Evolutionary conservation across 2,888 invertebrate genomes (phyloP), one percentile per base, ranked within the genome.

Genomic region (Drosophila pseudotakahashii): DNA sequence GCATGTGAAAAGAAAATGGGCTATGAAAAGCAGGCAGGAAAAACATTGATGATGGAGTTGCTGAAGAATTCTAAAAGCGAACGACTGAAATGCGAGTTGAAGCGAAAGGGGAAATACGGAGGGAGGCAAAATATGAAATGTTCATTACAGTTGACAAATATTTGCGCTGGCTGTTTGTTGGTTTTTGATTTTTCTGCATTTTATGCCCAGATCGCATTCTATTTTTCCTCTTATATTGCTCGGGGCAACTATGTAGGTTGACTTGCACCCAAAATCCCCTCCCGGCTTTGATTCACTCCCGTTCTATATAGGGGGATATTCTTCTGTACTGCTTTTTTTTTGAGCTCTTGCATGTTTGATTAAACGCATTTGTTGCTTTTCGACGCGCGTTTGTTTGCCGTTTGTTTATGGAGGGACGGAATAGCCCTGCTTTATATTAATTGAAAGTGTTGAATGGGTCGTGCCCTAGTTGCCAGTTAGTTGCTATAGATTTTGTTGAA

Each of bases 81-180:
- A 41, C 36, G 42, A 58, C 36, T 26, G 47, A 48, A 44, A 42
- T 44, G 54, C 34, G 19, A 48, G 48, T n/a, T 34, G 44, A n/a
- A 36, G 44, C 26, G 16, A 37, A 37, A 34, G 42, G 42, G 63
- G 51, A 34, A 50, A 57, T 16, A 48, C 61, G 42, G 55, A 19
- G 32, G 60, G 30, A 1, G 58, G 59, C 71, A 68, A 82, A 88
- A 83, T 85, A 86, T 88, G 88, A 85, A 88, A 83, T 84, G 84
- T 85, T 85, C 84, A 85, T 85, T 85, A 85, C 84, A 86, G 88
- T 86, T 85, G 86, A 83, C 89, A 85, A 85, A 85, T 88, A 85
- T 85, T 85, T 85, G 75, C 84, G 58, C 66, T 76, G 69, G 75
- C 81, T 80, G 73, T 73, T 69, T 70, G 67, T 73, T 74, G 75